phyloP scores from a whole-genome alignment of 2,113 vertebrate genomes.

The Motacilla tschutschensis region DNA sequence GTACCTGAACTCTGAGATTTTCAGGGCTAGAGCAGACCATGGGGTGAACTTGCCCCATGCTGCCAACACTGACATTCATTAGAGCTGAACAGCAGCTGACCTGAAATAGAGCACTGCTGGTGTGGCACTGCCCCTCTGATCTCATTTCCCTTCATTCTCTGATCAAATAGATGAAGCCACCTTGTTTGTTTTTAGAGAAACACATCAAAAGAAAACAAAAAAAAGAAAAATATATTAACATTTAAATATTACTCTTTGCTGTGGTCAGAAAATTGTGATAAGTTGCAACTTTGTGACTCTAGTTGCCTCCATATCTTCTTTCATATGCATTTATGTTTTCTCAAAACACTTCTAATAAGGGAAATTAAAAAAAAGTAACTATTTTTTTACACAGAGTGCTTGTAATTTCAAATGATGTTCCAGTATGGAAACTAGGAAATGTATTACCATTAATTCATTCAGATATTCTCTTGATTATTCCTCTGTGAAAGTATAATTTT shows the following conservation, averaged over 20 bases:
- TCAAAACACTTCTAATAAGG: not conserved
- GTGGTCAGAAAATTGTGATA: not conserved
- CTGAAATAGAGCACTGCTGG: not conserved
- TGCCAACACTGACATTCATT: not conserved
- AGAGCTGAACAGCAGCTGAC: not conserved
- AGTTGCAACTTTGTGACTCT: not conserved
- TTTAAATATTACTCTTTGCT: not conserved
- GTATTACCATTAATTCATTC: not conserved
- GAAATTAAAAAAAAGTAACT: not conserved
- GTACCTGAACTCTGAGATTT: not conserved
- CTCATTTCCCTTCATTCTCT: not conserved
- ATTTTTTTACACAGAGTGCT: not conserved
- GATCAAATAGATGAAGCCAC: not conserved
- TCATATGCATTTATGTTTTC: not conserved
- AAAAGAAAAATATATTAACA: not conserved
- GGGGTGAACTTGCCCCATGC: not conserved
- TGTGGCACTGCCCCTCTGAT: not conserved
- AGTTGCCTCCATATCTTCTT: not conserved
- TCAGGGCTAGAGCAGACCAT: not conserved
- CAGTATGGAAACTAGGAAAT: not conserved
- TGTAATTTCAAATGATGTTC: not conserved
- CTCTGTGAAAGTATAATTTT: not conserved
- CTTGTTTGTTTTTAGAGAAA: not conserved
- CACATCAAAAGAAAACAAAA: fast-evolving
- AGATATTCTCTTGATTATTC: not conserved